Evolutionary conservation across 2,888 invertebrate genomes (phyloP).

Genomic region (Pteria penguin): DNA sequence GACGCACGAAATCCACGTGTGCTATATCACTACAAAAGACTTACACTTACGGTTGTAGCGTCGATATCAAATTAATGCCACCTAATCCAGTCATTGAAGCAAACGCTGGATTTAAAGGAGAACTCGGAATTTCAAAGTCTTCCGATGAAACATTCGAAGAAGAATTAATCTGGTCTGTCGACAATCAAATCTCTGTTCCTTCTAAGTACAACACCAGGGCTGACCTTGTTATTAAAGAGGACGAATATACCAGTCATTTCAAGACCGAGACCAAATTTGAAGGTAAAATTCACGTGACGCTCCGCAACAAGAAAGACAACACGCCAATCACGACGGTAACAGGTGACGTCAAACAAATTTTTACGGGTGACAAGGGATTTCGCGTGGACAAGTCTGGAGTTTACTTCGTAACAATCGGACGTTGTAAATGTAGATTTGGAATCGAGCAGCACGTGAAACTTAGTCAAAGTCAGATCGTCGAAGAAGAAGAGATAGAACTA

Average conservation of each 20-base stretch:
- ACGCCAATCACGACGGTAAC: slow-evolving; percentile 76
- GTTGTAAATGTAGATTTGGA: slow-evolving; percentile 80
- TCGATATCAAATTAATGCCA: slow-evolving; percentile 76
- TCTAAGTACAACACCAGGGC: slow-evolving; percentile 76
- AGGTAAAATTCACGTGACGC: slow-evolving; percentile 76
- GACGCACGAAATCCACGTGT: slow-evolving; percentile 77
- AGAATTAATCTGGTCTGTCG: slow-evolving; percentile 79
- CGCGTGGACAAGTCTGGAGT: slow-evolving; percentile 64
- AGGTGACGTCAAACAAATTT: slow-evolving; percentile 74
- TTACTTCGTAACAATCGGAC: slow-evolving; percentile 73
- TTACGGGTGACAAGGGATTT: slow-evolving; percentile 71
- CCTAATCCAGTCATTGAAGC: slow-evolving; percentile 80
- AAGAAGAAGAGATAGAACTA: slow-evolving; percentile 18
- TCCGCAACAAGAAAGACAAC: slow-evolving; percentile 77
- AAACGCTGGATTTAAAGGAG: slow-evolving; percentile 78
- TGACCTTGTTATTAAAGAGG: slow-evolving; percentile 78
- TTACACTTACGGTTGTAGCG: slow-evolving; percentile 67
- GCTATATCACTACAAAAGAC: slow-evolving; percentile 72
- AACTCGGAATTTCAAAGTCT: slow-evolving; percentile 76
- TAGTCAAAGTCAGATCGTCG: slow-evolving; percentile 62
- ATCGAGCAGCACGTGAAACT: slow-evolving; percentile 79
- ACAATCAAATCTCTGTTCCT: slow-evolving; percentile 78
- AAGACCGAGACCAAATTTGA: slow-evolving; percentile 74
- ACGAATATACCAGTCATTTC: slow-evolving; percentile 77
- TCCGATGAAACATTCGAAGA: slow-evolving; percentile 76